Base-by-base conservation (phyloP, 2,797 vertebrate genomes). In the Artibeus jamaicensis region DNA sequence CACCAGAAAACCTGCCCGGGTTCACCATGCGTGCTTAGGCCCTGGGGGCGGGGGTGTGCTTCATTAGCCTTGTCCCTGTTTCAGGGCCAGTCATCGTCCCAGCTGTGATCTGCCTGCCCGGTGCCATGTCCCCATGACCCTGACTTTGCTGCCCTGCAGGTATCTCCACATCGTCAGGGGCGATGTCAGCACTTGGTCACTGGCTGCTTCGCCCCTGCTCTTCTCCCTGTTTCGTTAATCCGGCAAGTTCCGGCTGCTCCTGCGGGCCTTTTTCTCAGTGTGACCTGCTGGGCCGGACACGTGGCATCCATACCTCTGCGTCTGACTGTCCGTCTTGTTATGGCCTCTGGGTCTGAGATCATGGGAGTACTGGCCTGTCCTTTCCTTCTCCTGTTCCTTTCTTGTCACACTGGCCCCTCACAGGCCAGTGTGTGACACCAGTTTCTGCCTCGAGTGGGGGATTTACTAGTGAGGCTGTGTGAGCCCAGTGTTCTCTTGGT, bases 241-340 rank as follows among this genome's bases (percentile, higher is more conserved):
- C 6, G 62, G 62, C 24, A 1, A 59, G 24, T 32, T 6, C 59
- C 5, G 59, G 2, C 29, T n/a, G 62, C 5, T 18, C 6, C 5
- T n/a, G 62, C 3, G 62, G 11, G 2, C 29, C 29, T n/a, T 44
- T 44, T 44, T 44, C 44, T 44, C 9, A 10, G 8, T 44, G 59
- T 2, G 14, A 14, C 62, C 26, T 2, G 29, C 6, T 0, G 62
- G 62, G 14, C 29, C 5, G 12, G 29, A 15, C 5, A 29, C 5
- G 59, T 5, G 5, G 29, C 26, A 4, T 9, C 26, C 59, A 32
- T 0, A 5, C 29, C 26, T 26, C 59, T 12, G 26, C 4, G 29
- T 29, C 24, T 29, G 24, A 59, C 57, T 5, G 10, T 59, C 57
- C 3, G 11, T 12, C 26, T 29, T 62, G 59, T 6, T 24, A 1